Percentiles rank a stretch among this genome's conserved stretches.
Conservation (phyloP, 2,113 vertebrate species). For the Emberiza fucata region DNA sequence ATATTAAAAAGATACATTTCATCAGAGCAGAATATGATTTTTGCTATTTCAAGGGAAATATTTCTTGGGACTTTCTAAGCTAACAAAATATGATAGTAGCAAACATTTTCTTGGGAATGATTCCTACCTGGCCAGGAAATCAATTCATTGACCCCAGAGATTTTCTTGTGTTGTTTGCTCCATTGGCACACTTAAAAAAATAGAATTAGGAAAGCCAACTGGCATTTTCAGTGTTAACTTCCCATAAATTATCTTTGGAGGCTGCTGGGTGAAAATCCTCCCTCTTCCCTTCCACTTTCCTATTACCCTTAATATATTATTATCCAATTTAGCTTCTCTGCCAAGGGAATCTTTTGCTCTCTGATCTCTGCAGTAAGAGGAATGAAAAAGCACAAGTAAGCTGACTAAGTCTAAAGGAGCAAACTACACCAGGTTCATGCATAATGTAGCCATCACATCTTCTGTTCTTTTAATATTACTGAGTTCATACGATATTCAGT, state of each 20-base stretch:
- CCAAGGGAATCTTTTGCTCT: conserved; percentile 29
- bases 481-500: background rate
- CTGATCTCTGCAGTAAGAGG: conserved; percentile 29
- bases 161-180: background rate
- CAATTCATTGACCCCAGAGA: background rate
- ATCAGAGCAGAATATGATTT: background rate
- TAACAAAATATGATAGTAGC: background rate
- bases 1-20: background rate
- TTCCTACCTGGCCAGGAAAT: background rate
- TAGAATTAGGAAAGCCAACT: background rate
- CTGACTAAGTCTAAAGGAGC: conserved; percentile 32
- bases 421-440: conserved; percentile 18
- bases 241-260: background rate
- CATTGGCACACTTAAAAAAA: background rate
- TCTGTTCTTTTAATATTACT: conserved; percentile 39
- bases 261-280: background rate
- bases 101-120: background rate
- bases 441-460: conserved; percentile 44
- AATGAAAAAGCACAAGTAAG: conserved; percentile 27
- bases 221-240: background rate
- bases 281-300: background rate
- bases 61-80: background rate
- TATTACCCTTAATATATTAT: background rate
- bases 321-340: conserved; percentile 24
- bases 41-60: background rate